These are phyloP conservation scores for Lepidothrix coronata DNA, from an alignment of 2,113 vertebrate species.

Conservation along the genomic window DNA sequence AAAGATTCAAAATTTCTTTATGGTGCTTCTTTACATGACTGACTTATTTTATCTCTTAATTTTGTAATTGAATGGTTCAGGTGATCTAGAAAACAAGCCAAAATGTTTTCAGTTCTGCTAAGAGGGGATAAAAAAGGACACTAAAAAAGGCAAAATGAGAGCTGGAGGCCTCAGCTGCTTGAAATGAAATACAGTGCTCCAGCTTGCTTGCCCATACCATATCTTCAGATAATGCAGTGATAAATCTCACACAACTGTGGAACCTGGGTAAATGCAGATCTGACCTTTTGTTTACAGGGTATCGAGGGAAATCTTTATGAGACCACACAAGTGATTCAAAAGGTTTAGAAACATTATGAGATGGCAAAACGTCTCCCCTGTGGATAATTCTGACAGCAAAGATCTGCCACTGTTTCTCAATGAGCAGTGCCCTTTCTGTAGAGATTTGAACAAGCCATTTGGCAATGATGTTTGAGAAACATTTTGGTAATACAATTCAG, in stretches of 20 bases:
- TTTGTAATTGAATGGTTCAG: background rate
- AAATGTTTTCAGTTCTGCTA: background rate
- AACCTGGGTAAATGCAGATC: slow-evolving; percentile 49
- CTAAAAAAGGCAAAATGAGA: background rate
- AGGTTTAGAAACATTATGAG: slow-evolving; percentile 41
- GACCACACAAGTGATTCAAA: slow-evolving; percentile 17
- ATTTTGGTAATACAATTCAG: background rate
- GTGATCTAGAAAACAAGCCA: background rate
- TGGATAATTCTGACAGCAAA: slow-evolving; percentile 12
- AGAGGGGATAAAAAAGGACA: background rate
- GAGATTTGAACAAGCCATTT: slow-evolving; percentile 12
- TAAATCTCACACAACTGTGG: slow-evolving; percentile 12
- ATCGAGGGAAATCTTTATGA: slow-evolving; percentile 47
- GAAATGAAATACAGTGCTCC: background rate
- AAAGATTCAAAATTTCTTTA: background rate
- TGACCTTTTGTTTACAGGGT: slow-evolving; percentile 57
- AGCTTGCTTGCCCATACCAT: background rate
- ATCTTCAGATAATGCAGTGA: background rate
- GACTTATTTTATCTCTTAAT: background rate
- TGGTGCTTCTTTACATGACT: background rate
- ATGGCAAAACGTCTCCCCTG: background rate
- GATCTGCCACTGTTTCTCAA: background rate
- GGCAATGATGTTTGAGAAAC: background rate
- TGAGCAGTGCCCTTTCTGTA: slow-evolving; percentile 38
- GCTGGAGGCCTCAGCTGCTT: background rate